These are phyloP conservation scores for Drosophila fulvimacula DNA, from an alignment of 2,888 invertebrate genomes.

Conservation along the genomic window DNA sequence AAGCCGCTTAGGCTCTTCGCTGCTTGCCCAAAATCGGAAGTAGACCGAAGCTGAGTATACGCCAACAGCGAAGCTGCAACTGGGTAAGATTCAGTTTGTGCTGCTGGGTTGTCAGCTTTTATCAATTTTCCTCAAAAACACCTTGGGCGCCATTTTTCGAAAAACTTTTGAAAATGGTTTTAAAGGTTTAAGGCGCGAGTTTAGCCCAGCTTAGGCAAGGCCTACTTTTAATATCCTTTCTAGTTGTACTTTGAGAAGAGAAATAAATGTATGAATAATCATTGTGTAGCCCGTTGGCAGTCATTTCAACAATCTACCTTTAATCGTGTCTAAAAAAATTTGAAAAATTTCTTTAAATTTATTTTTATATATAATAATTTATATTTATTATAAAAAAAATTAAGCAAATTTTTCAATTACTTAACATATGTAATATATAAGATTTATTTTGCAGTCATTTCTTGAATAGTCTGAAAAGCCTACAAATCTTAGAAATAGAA, in stretches of 20 bases:
- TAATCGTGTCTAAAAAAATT: no score
- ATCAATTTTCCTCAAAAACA: background rate
- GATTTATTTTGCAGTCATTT: no score
- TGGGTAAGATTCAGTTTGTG: background rate
- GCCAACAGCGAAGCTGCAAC: background rate
- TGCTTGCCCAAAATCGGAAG: background rate
- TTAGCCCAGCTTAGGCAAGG: background rate
- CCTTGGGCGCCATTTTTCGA: background rate
- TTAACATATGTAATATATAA: no score
- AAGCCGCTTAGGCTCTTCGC: conserved; percentile 4
- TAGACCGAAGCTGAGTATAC: background rate
- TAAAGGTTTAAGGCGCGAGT: background rate
- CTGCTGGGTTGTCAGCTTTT: conserved; percentile 1
- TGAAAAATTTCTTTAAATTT: no score
- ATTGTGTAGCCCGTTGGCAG: no score
- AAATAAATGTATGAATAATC: no score
- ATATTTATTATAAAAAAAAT: no score
- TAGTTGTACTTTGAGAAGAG: background rate
- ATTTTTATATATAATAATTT: no score
- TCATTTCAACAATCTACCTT: no score
- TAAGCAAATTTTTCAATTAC: no score
- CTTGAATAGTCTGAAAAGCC: no score
- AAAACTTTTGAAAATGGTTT: conserved; percentile 2
- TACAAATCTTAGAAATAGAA: no score
- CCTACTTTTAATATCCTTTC: background rate